Conservation (phyloP, 2,888 invertebrate species). For the Hirtodrosophila cameraria region DNA sequence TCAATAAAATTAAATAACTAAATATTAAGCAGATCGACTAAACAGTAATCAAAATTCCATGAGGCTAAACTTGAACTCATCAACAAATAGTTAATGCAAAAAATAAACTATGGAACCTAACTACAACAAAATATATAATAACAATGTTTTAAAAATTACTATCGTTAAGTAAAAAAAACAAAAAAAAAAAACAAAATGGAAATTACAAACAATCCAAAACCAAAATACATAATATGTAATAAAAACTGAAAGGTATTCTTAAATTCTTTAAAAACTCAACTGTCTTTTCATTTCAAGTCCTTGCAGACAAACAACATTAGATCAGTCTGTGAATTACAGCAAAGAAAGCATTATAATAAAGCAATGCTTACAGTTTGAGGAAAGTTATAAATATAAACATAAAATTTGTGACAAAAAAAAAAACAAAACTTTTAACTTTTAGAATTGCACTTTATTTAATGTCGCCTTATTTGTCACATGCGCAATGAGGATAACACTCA, state of each 20-base stretch:
- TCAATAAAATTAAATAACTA: slow-evolving; percentile 51
- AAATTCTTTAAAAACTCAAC: slow-evolving; percentile 70
- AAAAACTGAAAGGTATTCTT: slow-evolving; percentile 72
- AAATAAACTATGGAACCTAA: slow-evolving; percentile 51
- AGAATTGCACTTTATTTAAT: neutral
- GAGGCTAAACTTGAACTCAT: slow-evolving; percentile 43
- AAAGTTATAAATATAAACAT: slow-evolving; percentile 1
- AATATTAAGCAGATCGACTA: slow-evolving; percentile 43
- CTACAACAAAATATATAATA: slow-evolving; percentile 41
- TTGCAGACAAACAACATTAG: slow-evolving; percentile 13
- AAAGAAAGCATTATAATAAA: slow-evolving; percentile 7
- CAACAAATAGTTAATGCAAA: slow-evolving; percentile 49
- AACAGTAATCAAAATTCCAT: slow-evolving; percentile 45
- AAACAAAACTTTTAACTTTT: neutral
- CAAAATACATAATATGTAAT: slow-evolving; percentile 61
- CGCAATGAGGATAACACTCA: neutral
- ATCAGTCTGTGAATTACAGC: slow-evolving; percentile 33
- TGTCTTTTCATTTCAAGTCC: slow-evolving; percentile 37
- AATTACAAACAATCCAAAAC: slow-evolving; percentile 30
- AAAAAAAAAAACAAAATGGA: slow-evolving; percentile 26
- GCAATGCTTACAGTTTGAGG: neutral
- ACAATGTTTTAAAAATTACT: slow-evolving; percentile 64
- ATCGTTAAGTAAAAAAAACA: slow-evolving; percentile 58
- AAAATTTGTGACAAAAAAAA: neutral
- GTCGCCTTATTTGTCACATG: slow-evolving; percentile 6